Base-by-base conservation (phyloP, 2,797 vertebrate species). In the Galagoides demidoff region DNA sequence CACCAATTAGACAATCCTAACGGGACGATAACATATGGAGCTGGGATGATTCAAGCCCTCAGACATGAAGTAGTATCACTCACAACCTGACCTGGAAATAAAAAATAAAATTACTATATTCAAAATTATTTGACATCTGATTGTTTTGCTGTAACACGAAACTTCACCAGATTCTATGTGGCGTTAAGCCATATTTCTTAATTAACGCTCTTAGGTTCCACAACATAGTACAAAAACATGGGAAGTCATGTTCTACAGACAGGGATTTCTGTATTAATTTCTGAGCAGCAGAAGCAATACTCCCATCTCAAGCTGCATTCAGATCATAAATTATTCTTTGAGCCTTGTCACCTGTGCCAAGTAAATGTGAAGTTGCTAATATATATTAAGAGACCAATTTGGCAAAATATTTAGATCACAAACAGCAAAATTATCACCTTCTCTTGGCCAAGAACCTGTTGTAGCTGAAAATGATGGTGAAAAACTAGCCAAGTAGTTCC, bases 401-500 rank as follows among this genome's bases (percentile, higher is more conserved):
- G 61, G 68, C n/a, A 95, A 93, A 92, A 81, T 73, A 90, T 92
- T 93, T 89, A 64, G 13, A 96, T n/a, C 12, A 94, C 83, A 94
- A 94, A 97, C 93, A 97, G 95, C 90, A 95, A 94, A 97, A 96
- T 64, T 90, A 94, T 96, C 96, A 85, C 88, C 82, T 83, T 29
- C 87, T 84, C 20, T 96, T 97, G 87, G 39, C 95, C 68, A 97
- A 71, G 43, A 92, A 90, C 49, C 74, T 97, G 73, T 81, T 95
- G 17, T 89, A 96, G 96, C 95, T 97, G 84, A 93, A 98, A 98
- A 96, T 73, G 55, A 90, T 95, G 76, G 95, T 92, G 68, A 98
- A 98, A 98, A 97, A 95, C 96, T 94, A 98, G 92, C 78, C 95
- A 98, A 97, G 97, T 9, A 91, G 86, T 89, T 79, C 34, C 78